phyloP scores from a whole-genome alignment of 2,888 invertebrate species.

The Synergus gifuensis region DNA sequence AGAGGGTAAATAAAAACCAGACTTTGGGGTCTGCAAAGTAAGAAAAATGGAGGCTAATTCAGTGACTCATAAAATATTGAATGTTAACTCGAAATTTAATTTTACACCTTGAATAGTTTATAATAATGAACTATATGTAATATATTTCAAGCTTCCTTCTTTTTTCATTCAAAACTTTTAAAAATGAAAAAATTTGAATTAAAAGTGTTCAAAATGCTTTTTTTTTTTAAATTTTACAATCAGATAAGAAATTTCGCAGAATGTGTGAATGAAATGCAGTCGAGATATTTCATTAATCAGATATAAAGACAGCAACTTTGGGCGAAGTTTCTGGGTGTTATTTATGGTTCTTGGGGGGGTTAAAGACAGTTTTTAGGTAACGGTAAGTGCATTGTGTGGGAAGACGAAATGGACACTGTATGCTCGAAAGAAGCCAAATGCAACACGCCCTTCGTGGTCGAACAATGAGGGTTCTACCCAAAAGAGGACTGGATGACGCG shows the following conservation, averaged over 20 bases:
- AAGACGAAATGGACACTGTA: constrained; percentile 14
- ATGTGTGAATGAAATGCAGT: background rate
- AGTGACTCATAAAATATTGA: no score
- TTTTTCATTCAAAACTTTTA: no score
- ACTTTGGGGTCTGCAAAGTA: no score
- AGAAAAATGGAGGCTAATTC: no score
- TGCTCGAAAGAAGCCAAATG: constrained; percentile 2
- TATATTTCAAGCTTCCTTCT: no score
- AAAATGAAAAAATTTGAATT: no score
- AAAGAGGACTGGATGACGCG: constrained; percentile 16
- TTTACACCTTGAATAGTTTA: no score
- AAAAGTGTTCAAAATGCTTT: background rate
- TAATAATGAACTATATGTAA: no score
- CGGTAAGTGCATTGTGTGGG: constrained; percentile 24
- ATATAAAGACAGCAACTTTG: background rate
- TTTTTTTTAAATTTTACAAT: background rate
- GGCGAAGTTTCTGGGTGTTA: constrained; percentile 6
- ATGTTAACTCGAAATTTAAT: no score
- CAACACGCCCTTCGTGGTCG: constrained; percentile 20
- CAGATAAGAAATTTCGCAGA: background rate
- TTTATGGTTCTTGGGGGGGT: constrained; percentile 15
- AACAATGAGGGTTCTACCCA: constrained; percentile 26
- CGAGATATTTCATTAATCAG: constrained; percentile 8
- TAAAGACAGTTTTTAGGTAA: constrained; percentile 24
- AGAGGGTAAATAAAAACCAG: no score